phyloP scores from a whole-genome alignment of 2,797 vertebrate species.

The Hafferia zeledoni region DNA sequence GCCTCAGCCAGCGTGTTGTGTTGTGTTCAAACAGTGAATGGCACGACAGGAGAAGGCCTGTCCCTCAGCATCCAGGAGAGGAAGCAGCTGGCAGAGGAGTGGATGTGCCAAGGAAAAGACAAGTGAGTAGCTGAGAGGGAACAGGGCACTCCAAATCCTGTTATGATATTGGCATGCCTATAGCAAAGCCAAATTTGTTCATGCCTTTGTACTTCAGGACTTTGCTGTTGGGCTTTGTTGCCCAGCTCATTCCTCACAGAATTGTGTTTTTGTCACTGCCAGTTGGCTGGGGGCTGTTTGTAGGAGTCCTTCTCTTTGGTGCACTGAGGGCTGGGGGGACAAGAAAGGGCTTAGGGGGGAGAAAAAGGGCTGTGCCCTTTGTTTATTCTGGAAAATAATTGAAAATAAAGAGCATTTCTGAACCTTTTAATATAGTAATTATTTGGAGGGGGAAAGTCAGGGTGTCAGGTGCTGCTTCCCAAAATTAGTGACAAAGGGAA shows the following conservation, averaged over 20 bases:
- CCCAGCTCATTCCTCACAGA: background rate
- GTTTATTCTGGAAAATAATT: background rate
- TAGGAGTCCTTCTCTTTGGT: background rate
- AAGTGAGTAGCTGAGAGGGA: constrained; percentile 82
- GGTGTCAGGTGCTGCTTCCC: background rate
- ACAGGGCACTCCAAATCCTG: background rate
- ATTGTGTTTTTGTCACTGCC: background rate
- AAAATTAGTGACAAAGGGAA: background rate
- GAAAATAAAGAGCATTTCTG: background rate
- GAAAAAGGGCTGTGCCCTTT: background rate
- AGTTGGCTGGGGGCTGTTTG: background rate
- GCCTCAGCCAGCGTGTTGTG: constrained; percentile 4
- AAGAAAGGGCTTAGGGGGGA: background rate
- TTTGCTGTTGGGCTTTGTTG: background rate
- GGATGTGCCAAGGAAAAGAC: constrained; percentile 85
- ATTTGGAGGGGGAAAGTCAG: background rate
- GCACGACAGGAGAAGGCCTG: constrained; percentile 92
- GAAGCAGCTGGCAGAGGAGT: constrained; percentile 85
- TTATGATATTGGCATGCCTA: background rate
- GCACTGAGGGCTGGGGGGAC: background rate
- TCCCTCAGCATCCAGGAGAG: constrained; percentile 88
- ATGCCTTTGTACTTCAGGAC: background rate
- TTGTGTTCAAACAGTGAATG: constrained; percentile 86
- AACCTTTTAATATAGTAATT: background rate
- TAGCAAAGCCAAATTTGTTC: background rate